Conservation (phyloP, 2,113 vertebrate species). For the Brienomyrus brachyistius region DNA sequence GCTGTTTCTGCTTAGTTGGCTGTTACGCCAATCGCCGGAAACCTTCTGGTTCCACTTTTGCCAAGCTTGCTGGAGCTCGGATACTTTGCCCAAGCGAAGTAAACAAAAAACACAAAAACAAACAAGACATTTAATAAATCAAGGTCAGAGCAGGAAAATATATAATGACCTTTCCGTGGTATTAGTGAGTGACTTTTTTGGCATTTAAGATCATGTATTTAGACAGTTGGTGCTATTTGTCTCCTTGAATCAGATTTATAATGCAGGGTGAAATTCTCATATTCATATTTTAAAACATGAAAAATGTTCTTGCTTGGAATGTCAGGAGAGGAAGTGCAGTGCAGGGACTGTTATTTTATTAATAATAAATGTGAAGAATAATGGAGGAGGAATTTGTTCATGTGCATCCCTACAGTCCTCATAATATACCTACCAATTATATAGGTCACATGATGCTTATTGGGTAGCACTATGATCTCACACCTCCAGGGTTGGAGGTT, state of each 20-base stretch:
- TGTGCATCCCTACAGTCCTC: neutral
- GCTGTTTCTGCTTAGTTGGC: neutral
- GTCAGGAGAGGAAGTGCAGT: neutral
- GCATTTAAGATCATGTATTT: neutral
- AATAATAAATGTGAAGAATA: neutral
- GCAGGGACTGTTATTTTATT: neutral
- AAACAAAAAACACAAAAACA: neutral
- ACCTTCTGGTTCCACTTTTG: neutral
- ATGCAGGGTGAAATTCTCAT: neutral
- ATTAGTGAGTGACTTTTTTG: neutral
- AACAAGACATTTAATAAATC: neutral
- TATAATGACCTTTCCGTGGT: neutral
- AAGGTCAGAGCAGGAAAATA: neutral
- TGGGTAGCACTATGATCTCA: neutral
- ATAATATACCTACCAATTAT: neutral
- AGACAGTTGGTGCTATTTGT: neutral
- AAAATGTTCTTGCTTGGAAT: neutral
- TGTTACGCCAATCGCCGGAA: neutral
- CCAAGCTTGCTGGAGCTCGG: neutral
- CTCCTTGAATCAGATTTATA: neutral
- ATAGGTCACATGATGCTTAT: neutral
- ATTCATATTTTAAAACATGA: neutral
- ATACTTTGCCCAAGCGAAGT: neutral
- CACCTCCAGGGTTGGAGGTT: neutral
- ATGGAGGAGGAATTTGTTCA: neutral